Evolutionary conservation across 2,888 invertebrate genomes (phyloP), one percentile per base, ranked within the genome.

Genomic region (Branchellion lobata): DNA sequence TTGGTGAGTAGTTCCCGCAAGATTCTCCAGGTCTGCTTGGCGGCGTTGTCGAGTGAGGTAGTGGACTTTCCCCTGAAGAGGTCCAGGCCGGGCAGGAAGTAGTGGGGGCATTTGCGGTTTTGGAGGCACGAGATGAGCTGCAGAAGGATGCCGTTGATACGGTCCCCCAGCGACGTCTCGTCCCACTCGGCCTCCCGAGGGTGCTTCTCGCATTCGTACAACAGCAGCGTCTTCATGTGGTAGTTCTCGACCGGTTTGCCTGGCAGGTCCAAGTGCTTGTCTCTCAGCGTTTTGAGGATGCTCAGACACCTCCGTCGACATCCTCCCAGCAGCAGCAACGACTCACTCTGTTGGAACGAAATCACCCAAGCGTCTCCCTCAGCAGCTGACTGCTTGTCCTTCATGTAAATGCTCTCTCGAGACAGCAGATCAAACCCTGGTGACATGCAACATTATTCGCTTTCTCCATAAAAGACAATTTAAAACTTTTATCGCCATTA

Each of bases 161-260:
- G 90, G 88, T 96, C 96, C 0, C 94, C 95, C 81, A 96, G 91
- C 82, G 93, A 93, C 0, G 91, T 85, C 87, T 96, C 96, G 88
- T 95, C 94, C 96, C 96, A 96, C 87, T 96, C 95, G 83, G 92
- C 91, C 86, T 95, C 95, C 79, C 93, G 90, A 1, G 95, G 94
- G 88, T 96, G 96, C 87, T 96, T 96, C 89, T 96, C 96, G 87
- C 96, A 96, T 88, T 96, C 96, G 90, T 95, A 95, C 83, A 96
- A 88, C 79, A 96, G 89, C 71, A 96, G 89, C 72, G 94, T 95
- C 89, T 90, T 90, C 84, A 90, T 85, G 89, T 95, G 94, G 88
- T 96, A 95, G 84, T 93, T 92, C 29, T 92, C 92, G 82, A 96
- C 94, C 0, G 95, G 95, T 85, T 94, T 94, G 33, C 71, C 94